Evolutionary conservation across 1,140 invertebrate species (phyloP).

Genomic region (Pseudomyrmex cubaensis): DNA sequence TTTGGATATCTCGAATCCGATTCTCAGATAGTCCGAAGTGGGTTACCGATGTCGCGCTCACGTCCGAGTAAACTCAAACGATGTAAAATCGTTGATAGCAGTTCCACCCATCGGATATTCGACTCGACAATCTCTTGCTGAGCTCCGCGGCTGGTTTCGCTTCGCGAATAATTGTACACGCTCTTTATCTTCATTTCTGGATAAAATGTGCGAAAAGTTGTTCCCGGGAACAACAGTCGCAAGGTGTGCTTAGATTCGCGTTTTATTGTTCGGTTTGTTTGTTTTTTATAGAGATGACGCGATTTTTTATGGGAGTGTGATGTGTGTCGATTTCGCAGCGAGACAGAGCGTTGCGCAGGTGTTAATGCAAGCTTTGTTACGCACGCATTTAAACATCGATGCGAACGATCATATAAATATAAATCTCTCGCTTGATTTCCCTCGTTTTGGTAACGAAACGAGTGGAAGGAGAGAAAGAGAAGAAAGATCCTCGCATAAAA

Average conservation of each 20-base stretch:
- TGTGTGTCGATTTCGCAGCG: conserved; percentile 22
- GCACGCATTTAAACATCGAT: neutral
- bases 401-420: neutral
- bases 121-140: conserved; percentile 8
- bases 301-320: neutral
- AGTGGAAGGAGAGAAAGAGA: neutral
- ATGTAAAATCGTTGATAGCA: conserved; percentile 34
- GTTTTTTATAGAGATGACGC: neutral
- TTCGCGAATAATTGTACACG: conserved; percentile 9
- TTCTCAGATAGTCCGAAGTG: conserved; percentile 66
- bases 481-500: neutral
- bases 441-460: neutral
- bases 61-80: conserved; percentile 39
- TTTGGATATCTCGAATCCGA: conserved; percentile 73
- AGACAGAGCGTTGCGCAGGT: neutral
- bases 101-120: neutral
- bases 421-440: neutral
- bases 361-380: conserved; percentile 12
- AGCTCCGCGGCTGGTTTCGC: neutral
- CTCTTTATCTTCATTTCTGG: conserved; percentile 45
- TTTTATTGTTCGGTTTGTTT: neutral
- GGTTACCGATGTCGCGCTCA: conserved; percentile 65
- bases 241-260: conserved; percentile 18
- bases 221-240: conserved; percentile 17
- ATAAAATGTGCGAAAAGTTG: conserved; percentile 43